Evolutionary conservation across 2,797 vertebrate genomes (phyloP).

Genomic region (Anabacerthia variegaticeps): DNA sequence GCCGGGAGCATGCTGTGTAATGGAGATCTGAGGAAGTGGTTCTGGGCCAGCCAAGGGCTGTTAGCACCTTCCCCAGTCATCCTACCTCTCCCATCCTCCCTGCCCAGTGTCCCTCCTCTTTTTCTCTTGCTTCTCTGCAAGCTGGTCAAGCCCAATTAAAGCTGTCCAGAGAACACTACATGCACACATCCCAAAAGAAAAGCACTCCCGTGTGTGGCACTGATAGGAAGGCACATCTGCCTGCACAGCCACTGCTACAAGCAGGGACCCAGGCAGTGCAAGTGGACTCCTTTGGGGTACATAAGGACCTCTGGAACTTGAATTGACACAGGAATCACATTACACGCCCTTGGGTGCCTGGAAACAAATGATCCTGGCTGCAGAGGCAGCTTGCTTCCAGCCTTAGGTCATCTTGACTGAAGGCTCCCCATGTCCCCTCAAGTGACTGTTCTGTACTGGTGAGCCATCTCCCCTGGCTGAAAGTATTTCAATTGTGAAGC

Average conservation of each 20-base stretch:
- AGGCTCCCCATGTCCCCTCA: background rate
- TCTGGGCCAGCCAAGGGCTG: constrained; percentile 79
- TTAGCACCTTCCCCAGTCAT: constrained; percentile 79
- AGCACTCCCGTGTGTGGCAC: background rate
- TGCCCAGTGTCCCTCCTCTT: constrained; percentile 2
- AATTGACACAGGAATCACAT: background rate
- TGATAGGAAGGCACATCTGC: background rate
- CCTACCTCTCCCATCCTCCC: constrained; percentile 36
- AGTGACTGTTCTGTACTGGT: background rate
- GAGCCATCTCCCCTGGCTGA: background rate
- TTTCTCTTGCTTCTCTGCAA: background rate
- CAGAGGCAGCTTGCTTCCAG: background rate
- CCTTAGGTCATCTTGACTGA: background rate
- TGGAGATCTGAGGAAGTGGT: constrained; percentile 79
- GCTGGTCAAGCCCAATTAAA: background rate
- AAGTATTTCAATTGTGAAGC: background rate
- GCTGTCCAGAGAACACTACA: background rate
- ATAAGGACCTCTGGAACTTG: background rate
- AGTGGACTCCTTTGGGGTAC: background rate
- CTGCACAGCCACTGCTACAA: background rate
- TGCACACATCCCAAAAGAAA: background rate
- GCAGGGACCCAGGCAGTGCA: background rate
- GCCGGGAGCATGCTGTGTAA: constrained; percentile 72
- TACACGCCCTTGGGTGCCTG: background rate
- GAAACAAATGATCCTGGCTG: background rate